Evolutionary conservation across 2,888 invertebrate species (phyloP).

Genomic region (Melolontha melolontha): DNA sequence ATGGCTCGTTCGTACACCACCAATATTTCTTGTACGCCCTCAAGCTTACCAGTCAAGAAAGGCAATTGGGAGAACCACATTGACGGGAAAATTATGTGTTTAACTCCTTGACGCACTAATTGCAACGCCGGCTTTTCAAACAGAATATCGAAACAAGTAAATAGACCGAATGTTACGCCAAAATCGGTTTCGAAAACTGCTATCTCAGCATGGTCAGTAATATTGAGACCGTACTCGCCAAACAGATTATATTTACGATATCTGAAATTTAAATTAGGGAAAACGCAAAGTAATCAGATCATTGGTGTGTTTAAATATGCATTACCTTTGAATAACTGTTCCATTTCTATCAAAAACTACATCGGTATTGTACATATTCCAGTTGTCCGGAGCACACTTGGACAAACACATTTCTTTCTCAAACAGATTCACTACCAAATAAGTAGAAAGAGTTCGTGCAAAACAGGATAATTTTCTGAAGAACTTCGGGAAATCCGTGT

Average conservation of each 20-base stretch:
- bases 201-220: constrained; percentile 68
- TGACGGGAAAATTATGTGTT: constrained; percentile 75
- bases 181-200: constrained; percentile 80
- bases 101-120: constrained; percentile 62
- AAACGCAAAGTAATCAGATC: neutral
- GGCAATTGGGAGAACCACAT: constrained; percentile 89
- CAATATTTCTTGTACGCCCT: no score
- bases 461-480: constrained; percentile 73
- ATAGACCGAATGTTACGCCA: constrained; percentile 83
- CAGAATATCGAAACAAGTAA: constrained; percentile 86
- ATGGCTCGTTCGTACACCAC: no score
- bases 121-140: constrained; percentile 78
- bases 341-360: constrained; percentile 83
- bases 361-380: constrained; percentile 79
- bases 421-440: constrained; percentile 77
- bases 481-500: constrained; percentile 62
- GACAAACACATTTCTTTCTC: constrained; percentile 71
- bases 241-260: constrained; percentile 62
- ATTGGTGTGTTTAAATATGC: neutral
- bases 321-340: constrained; percentile 74
- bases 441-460: constrained; percentile 70
- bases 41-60: constrained; percentile 73
- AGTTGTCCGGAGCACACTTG: constrained; percentile 67
- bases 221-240: constrained; percentile 61
- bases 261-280: constrained; percentile 48